Evolutionary conservation across 2,888 invertebrate genomes (phyloP), one percentile per base, ranked within the genome.

Genomic region (Acleris holmiana): DNA sequence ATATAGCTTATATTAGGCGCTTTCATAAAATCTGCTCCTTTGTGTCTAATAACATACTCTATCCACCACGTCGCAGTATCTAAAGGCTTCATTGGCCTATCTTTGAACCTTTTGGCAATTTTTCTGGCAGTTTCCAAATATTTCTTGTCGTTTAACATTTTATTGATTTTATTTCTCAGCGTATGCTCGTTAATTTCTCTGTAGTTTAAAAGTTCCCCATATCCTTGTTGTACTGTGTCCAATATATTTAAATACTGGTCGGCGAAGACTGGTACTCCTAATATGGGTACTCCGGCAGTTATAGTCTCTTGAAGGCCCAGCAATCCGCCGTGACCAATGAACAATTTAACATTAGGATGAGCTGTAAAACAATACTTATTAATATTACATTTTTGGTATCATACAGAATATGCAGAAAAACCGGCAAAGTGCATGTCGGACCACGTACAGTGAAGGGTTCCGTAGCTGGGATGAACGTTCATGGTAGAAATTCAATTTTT

Each of bases 261-360:
- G 0, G 84, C 89, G 57, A 79, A 90, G 8, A 92, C 74, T 1
- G 92, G 92, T 19, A 90, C 79, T 18, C 89, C 88, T 1, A 92
- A 67, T 74, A 91, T 81, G 0, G 92, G 91, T 6, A 89, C 84
- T 7, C 84, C 89, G 68, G 84, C 76, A 59, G 84, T 76, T 0
- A 89, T 79, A 13, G 88, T 85, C 69, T 92, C 92, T 68, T 86
- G 86, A 1, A 85, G 84, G 53, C 91, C 87, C 57, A 89, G 82
- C 1, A 73, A 62, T 35, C 90, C 91, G 13, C 91, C 91, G 66
- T 92, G 91, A 2, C 88, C 84, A 19, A 92, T 89, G 69, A 92
- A 92, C 0, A 91, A 64, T 51, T 83, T 82, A 0, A 89, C 75
- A 73, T 91, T 91, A 0, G 78, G 79, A 75, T 92, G 89, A 2